Base-by-base conservation (phyloP, 2,113 vertebrate genomes). In the Monarcha castaneiventris region DNA sequence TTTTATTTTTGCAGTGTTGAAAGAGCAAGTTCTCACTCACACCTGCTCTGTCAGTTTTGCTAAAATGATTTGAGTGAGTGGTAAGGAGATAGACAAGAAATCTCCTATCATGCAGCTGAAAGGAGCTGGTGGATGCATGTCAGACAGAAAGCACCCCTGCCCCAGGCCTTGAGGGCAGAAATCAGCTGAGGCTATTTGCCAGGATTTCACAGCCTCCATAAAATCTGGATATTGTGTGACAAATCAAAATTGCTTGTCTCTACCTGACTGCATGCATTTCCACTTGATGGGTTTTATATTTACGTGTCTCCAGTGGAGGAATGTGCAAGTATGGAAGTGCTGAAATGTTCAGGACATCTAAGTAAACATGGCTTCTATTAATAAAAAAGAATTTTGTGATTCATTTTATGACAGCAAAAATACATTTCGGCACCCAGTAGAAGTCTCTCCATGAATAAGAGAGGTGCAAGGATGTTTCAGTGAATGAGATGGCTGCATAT, bases 191-290 rank as follows among this genome's bases (percentile, higher is more conserved):
- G 35, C 66, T 71, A 27, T 61, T 63, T 68, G 81, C 41, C 68
- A 76, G 78, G 62, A 80, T 90, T 95, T 87, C 88, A 85, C 48
- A 96, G 86, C 83, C 77, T 85, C 52, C 0, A 5, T 54, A 76
- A 49, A 37, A 49, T 94, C 72, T 87, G 54, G n/a, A 10, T 79
- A 25, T 55, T 71, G 66, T 91, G 48, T 94, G 77, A 91, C 85
- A 89, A 75, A 78, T 37, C 54, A 49, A 83, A 95, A 95, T 83
- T 90, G 71, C 80, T 94, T 87, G 71, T 89, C 73, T 89, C 67
- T 81, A 88, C 59, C 94, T 89, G 80, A 73, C 59, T 88, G 85
- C 74, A 18, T 51, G n/a, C 13, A 35, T 92, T 95, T 93, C 75
- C 66, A 76, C 61, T 89, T 78, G 59, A 84, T 72, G 76, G 63